These are phyloP conservation scores for Fregata magnificens DNA, from an alignment of 2,113 vertebrate genomes.

Conservation along the genomic window DNA sequence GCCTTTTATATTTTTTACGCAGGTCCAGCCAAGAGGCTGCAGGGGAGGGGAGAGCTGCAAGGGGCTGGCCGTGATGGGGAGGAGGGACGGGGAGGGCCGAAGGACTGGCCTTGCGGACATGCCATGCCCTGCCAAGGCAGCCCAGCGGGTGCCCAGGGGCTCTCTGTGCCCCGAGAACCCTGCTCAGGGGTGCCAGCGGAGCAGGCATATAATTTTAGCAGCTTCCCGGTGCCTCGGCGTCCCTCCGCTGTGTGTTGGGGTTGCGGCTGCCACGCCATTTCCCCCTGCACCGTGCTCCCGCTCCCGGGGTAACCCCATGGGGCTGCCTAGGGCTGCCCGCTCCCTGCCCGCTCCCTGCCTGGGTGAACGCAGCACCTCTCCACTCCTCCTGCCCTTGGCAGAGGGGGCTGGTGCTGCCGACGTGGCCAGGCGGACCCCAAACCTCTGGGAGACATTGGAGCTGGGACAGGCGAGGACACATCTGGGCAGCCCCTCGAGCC, in stretches of 20 bases:
- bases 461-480: background rate
- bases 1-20: conserved; percentile 6
- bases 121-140: background rate
- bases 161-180: rapidly evolving
- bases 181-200: rapidly evolving
- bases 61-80: conserved; percentile 46
- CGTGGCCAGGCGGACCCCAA: rapidly evolving
- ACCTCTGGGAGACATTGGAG: background rate
- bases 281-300: rapidly evolving
- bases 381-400: background rate
- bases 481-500: background rate
- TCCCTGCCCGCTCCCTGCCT: background rate
- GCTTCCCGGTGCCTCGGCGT: rapidly evolving
- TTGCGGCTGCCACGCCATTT: rapidly evolving
- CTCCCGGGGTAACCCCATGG: rapidly evolving
- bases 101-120: background rate
- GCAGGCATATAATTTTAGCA: rapidly evolving
- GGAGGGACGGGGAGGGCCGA: conserved; percentile 53
- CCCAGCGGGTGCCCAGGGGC: rapidly evolving
- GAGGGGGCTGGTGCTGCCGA: background rate
- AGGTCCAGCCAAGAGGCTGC: conserved; percentile 43
- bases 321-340: background rate
- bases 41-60: conserved; percentile 56
- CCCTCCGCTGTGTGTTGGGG: background rate
- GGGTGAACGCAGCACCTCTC: too few relatives aligned